Conservation (phyloP, 2,113 vertebrate species). For the Excalfactoria chinensis region DNA sequence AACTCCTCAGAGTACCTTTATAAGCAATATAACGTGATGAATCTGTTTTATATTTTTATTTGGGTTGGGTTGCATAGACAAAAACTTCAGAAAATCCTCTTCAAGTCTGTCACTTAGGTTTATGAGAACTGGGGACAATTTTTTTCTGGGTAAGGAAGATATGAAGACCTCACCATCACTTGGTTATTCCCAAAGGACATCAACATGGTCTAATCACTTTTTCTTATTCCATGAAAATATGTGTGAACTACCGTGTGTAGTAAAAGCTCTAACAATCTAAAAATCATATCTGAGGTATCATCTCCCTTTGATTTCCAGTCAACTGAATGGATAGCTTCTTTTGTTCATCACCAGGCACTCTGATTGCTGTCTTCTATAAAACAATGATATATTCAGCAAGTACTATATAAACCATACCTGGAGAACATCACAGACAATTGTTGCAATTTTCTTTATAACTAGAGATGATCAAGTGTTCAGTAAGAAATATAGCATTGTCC, state of each 20-base stretch:
- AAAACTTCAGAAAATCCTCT: not conserved
- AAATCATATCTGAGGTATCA: not conserved
- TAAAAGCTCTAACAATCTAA: not conserved
- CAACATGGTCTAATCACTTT: not conserved
- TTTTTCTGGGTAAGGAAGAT: not conserved
- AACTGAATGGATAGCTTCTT: not conserved
- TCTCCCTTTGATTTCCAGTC: not conserved
- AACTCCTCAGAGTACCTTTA: not conserved
- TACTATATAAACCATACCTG: not conserved
- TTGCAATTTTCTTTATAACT: not conserved
- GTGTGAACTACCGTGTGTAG: not conserved
- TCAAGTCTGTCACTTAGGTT: not conserved
- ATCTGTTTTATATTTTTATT: not conserved
- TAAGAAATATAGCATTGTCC: not conserved
- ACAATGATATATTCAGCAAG: not conserved
- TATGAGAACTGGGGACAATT: not conserved
- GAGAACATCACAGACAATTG: not conserved
- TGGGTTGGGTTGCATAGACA: not conserved
- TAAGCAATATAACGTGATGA: not conserved
- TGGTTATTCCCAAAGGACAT: not conserved
- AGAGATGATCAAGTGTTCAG: not conserved
- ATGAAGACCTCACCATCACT: not conserved
- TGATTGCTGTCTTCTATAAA: not conserved
- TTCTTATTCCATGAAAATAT: not conserved
- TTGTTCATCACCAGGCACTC: not conserved